Evolutionary conservation across 2,797 vertebrate species (phyloP), one percentile per base, ranked within the genome.

Genomic region (Carduelis carduelis): DNA sequence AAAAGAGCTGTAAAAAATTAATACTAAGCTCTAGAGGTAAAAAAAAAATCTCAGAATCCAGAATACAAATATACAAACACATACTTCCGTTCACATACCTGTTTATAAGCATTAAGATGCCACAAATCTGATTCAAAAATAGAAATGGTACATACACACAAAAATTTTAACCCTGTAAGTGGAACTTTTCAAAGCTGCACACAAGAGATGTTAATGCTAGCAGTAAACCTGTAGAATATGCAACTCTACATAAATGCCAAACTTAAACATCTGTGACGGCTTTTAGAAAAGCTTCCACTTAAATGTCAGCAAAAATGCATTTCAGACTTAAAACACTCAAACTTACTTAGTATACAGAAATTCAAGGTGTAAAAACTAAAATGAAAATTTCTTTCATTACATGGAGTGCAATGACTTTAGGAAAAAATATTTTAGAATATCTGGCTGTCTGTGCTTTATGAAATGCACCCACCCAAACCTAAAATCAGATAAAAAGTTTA

Each of bases 401-500:
- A 18, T 60, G 12, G 11, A 65, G 2, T 5, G 6, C 8, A 60
- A 56, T 26, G 30, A 47, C 8, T 32, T 56, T 0, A 64, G 37
- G 11, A 22, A 9, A 60, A 11, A 8, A 0, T 1, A 39, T 16
- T 53, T 43, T 0, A 35, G 53, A 72, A 18, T 12, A 68, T 11
- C 47, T 22, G 44, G 1, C 19, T 56, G 30, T 9, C 28, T 68
- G 14, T 37, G 7, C 55, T 60, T 75, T 47, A 43, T 12, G 43
- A 89, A 91, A 75, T 23, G 34, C 11, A 57, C 14, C 64, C 30
- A 63, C 32, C 23, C 79, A 74, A 52, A 22, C 12, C 8, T 13
- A 12, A 91, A 60, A 83, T 4, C 47, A 78, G 65, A 46, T 12
- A 32, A 50, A 55, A 90, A 66, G 97, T 98, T 98, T 96, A 99